Base-by-base conservation (phyloP, 2,888 invertebrate genomes). In the Linyphia triangularis region DNA sequence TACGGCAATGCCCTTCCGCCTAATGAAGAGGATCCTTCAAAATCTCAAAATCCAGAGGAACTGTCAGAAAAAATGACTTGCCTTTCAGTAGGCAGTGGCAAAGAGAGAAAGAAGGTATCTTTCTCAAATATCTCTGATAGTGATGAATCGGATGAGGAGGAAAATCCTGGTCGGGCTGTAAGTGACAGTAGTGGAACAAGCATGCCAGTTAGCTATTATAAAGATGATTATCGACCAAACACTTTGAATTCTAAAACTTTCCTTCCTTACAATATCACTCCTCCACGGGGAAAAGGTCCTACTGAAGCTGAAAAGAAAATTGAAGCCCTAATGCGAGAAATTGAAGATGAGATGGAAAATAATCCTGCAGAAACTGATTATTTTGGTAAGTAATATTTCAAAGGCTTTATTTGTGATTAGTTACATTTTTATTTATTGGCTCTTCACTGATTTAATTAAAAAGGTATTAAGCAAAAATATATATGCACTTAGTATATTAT, bases 281-380 rank as follows among this genome's bases (percentile, higher is more conserved):
- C 97, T 59, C 96, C 97, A 4, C 95, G 96, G 89, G 96, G 96
- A 26, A 81, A 94, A 93, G 98, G 97, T 2, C 97, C 97, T 24
- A 97, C 97, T 82, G 98, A 98, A 93, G 98, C 98, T 37, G 91
- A 98, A 93, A 95, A 96, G 84, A 98, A 98, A 93, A 96, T 98
- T 92, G 98, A 98, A 93, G 97, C 97, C 92, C 94, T 98, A 90
- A 98, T 98, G 16, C 94, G 97, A 78, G 97, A 97, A 92, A 94
- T 98, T 90, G 98, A 98, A 92, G 97, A 97, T 92, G 97, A 98
- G 94, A 97, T 99, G 96, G 98, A 98, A 93, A 96, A 97, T 91
- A 96, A 97, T 92, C 97, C 97, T 93, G 97, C 97, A 91, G 97
- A 97, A 93, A 98, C 98, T 91, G 98, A 98, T 94, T 98, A 98